Evolutionary conservation across 2,797 vertebrate genomes (phyloP).

Genomic region (Champsocephalus gunnari): DNA sequence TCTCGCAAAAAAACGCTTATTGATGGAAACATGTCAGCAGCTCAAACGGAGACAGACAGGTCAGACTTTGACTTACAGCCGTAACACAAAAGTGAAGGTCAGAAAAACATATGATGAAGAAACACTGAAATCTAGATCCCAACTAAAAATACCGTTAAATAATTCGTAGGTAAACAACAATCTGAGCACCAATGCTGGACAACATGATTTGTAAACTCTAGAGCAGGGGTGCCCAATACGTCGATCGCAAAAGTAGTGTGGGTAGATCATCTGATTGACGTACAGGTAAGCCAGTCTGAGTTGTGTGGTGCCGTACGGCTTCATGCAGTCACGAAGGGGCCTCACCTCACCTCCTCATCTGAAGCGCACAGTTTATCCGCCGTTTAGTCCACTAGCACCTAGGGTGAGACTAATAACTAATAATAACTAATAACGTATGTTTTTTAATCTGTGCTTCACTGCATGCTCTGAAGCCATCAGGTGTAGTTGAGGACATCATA

Average conservation of each 20-base stretch:
- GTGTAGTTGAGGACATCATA: conserved; percentile 7
- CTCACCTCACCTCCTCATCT: too few relatives aligned
- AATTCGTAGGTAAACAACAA: neutral
- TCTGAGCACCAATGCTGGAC: neutral
- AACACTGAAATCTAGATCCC: neutral
- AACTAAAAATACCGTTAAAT: neutral
- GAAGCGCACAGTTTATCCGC: too few relatives aligned
- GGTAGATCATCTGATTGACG: too few relatives aligned
- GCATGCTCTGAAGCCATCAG: conserved; percentile 9
- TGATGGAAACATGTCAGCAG: neutral
- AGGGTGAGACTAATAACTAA: too few relatives aligned
- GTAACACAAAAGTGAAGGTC: neutral
- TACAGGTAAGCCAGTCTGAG: too few relatives aligned
- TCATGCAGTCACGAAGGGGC: too few relatives aligned
- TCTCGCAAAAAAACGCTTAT: neutral
- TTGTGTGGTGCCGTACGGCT: too few relatives aligned
- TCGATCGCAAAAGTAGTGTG: too few relatives aligned
- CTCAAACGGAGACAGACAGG: conserved; percentile 9
- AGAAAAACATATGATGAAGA: conserved; percentile 1
- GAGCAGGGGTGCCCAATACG: too few relatives aligned
- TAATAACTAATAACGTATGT: neutral
- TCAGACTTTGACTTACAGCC: neutral
- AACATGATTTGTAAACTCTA: conserved; percentile 1
- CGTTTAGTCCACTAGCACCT: too few relatives aligned
- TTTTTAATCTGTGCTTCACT: neutral